Evolutionary conservation across 1,140 invertebrate species (phyloP), one percentile per base, ranked within the genome.

Genomic region (Nomia melanderi): DNA sequence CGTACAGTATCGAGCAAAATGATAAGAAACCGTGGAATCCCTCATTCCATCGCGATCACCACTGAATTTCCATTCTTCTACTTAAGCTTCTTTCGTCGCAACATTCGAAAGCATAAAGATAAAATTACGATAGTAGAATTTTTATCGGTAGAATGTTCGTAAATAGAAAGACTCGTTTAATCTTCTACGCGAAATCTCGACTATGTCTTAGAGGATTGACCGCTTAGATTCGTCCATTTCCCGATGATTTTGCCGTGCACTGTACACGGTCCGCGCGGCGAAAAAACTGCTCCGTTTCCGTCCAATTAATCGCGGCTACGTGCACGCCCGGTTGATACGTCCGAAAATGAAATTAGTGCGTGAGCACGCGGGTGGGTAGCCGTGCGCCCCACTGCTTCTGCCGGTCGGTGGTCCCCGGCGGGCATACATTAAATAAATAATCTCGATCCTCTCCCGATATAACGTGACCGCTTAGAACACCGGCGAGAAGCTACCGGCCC

Each of bases 401-500:
- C 66, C 83, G 23, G 82, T 85, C 66, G 83, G 82, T 81, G 83
- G 82, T 84, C 83, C 74, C 73, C 54, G 25, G 27, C 31, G 60
- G 67, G 54, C 59, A 81, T 83, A 78, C 74, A 84, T 84, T 84
- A 84, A 84, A 81, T 84, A 84, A 84, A 84, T 84, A 84, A 84
- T 83, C 77, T 27, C 53, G 81, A 75, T 78, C 66, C 70, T 56
- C 56, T 56, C 9, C 25, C 67, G 56, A 25, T 78, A 44, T 39
- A 74, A 82, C 81, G 75, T 67, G 74, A 60, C 80, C 65, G 79
- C 79, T 77, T 83, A 83, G 81, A 84, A 74, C 75, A 84, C 60
- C 74, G 82, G 54, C 39, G 81, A 73, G 82, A 79, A 70, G 82
- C 83, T 84, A 83, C 83, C 39, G 76, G 50, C 20, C 65, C 53